Conservation (phyloP, 2,797 vertebrate species). For the Acanthopagrus latus region DNA sequence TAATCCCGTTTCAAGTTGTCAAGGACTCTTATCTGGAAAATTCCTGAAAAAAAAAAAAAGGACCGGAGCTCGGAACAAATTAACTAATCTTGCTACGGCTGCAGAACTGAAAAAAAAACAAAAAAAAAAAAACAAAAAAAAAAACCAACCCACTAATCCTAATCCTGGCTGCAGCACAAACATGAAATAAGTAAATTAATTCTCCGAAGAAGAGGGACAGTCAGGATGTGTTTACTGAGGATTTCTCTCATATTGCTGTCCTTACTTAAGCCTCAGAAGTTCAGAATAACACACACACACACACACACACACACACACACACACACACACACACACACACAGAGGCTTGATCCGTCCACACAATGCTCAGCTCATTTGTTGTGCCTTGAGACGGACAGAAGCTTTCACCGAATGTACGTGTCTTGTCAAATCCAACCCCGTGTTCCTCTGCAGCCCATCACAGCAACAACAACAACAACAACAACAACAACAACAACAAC, state of each 20-base stretch:
- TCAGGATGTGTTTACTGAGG: not conserved
- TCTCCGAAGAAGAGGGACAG: not conserved
- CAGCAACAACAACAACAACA: slow-evolving; percentile 12
- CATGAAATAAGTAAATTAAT: not conserved
- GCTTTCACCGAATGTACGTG: not conserved
- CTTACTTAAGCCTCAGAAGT: not conserved
- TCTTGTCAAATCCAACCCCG: slow-evolving; percentile 1
- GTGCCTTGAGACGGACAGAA: not conserved
- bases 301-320: not conserved
- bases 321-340: not conserved
- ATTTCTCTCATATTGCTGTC: too few relatives aligned
- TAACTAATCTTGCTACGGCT: not conserved
- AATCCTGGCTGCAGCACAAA: slow-evolving; percentile 1
- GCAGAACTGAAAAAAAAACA: not conserved
- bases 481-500: not conserved
- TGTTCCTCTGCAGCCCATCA: not conserved
- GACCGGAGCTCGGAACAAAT: not conserved
- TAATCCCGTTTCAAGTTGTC: not conserved
- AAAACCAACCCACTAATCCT: slow-evolving; percentile 5
- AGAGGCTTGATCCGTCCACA: slow-evolving; percentile 1
- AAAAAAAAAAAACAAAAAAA: too few relatives aligned
- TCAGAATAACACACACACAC: not conserved
- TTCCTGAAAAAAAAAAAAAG: not conserved
- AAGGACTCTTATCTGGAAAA: not conserved
- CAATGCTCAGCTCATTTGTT: not conserved